A percentile compares a stretch with the other conserved stretches of the same genome.
phyloP scores from a whole-genome alignment of 2,888 invertebrate species.

The Meteorus cinctellus region DNA sequence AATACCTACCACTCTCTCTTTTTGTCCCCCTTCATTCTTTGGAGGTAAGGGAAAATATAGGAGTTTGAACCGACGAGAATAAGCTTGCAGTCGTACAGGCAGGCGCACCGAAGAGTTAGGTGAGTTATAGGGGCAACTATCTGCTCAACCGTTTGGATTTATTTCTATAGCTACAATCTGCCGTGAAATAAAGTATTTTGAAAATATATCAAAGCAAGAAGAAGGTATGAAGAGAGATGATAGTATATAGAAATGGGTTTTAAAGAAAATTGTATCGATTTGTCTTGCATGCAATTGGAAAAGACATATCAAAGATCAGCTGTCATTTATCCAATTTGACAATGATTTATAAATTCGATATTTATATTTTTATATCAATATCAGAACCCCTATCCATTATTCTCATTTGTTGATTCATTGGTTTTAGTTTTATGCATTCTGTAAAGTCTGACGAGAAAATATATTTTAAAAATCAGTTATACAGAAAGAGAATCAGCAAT shows the following conservation, averaged over 20 bases:
- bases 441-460: too few relatives aligned
- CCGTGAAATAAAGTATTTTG: slow-evolving; percentile 62
- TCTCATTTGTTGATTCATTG: neutral
- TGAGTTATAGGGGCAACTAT: slow-evolving; percentile 71
- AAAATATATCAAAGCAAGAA: slow-evolving; percentile 26
- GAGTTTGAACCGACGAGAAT: slow-evolving; percentile 60
- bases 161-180: slow-evolving; percentile 71
- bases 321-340: slow-evolving; percentile 9
- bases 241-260: slow-evolving; percentile 1
- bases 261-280: slow-evolving; percentile 22
- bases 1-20: neutral
- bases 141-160: slow-evolving; percentile 68
- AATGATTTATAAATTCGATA: neutral
- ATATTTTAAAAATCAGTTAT: too few relatives aligned
- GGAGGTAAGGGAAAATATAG: slow-evolving; percentile 52
- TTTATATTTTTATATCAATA: too few relatives aligned
- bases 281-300: neutral
- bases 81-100: slow-evolving; percentile 51
- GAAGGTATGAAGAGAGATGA: slow-evolving; percentile 1
- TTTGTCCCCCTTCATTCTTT: slow-evolving; percentile 18
- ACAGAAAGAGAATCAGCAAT: too few relatives aligned
- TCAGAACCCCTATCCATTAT: neutral
- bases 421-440: neutral
- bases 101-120: slow-evolving; percentile 51
- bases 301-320: neutral